phyloP scores from a whole-genome alignment of 2,888 invertebrate species.

The Cephus nigrinus region DNA sequence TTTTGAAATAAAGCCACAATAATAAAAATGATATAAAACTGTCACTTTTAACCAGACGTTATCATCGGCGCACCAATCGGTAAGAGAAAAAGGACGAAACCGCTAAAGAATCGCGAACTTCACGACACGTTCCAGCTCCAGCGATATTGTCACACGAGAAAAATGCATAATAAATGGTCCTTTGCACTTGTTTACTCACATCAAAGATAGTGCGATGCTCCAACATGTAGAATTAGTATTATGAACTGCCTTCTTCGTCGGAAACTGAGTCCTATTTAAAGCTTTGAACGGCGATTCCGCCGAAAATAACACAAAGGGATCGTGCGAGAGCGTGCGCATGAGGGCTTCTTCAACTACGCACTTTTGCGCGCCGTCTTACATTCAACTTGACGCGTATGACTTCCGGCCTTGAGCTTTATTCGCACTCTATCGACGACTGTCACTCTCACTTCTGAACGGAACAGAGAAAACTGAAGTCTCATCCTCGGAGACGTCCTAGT shows the following conservation, averaged over 20 bases:
- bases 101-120: neutral
- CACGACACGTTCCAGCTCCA: neutral
- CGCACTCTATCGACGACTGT: neutral
- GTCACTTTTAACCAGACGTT: neutral
- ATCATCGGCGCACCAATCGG: neutral
- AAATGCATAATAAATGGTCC: neutral
- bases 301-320: conserved; percentile 66
- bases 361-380: conserved; percentile 23
- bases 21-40: neutral
- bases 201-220: conserved; percentile 63
- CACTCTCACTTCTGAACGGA: neutral
- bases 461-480: neutral
- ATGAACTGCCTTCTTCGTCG: conserved; percentile 60
- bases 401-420: conserved; percentile 1
- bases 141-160: neutral
- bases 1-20: neutral
- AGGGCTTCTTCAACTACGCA: conserved; percentile 32
- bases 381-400: neutral
- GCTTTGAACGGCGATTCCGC: conserved; percentile 56
- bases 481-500: neutral
- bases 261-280: conserved; percentile 64
- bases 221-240: conserved; percentile 61
- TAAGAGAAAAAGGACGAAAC: neutral
- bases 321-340: conserved; percentile 51
- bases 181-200: conserved; percentile 57